Conservation (phyloP, 2,888 invertebrate genomes). For the Melanotus villosus region DNA sequence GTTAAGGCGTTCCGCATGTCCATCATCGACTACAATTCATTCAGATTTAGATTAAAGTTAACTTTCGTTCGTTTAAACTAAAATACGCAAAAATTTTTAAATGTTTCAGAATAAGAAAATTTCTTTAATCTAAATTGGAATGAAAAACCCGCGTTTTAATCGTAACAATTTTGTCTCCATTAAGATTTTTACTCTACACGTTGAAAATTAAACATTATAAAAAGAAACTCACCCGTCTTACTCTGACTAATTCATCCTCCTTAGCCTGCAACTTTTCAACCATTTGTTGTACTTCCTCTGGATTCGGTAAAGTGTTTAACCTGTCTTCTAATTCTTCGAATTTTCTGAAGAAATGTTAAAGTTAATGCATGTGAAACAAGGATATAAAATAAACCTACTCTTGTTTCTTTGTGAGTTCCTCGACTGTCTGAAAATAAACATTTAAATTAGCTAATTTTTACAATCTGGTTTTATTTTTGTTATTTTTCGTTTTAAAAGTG, state of each 20-base stretch:
- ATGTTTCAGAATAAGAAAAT: background rate
- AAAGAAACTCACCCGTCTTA: conserved; percentile 56
- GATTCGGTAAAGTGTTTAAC: conserved; percentile 50
- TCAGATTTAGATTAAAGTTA: conserved; percentile 53
- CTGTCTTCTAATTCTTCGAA: conserved; percentile 57
- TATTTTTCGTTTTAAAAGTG: too few relatives aligned
- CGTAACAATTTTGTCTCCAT: too few relatives aligned
- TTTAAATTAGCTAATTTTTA: too few relatives aligned
- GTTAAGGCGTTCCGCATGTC: conserved; percentile 73
- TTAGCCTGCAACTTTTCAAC: conserved; percentile 38
- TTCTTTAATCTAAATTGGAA: conserved; percentile 49
- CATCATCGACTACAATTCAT: conserved; percentile 66
- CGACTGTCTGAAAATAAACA: too few relatives aligned
- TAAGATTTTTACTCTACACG: too few relatives aligned
- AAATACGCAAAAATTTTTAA: background rate
- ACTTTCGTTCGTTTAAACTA: background rate
- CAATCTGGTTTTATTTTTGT: too few relatives aligned
- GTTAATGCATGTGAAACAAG: too few relatives aligned
- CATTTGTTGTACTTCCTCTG: background rate
- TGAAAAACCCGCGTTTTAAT: background rate
- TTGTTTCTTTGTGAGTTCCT: too few relatives aligned
- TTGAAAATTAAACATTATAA: conserved; percentile 5
- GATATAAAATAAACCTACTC: too few relatives aligned
- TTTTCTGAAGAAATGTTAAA: conserved; percentile 56
- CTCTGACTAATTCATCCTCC: conserved; percentile 55